These are phyloP conservation scores for Procavia capensis DNA, from an alignment of 2,113 vertebrate genomes.

Conservation along the genomic window DNA sequence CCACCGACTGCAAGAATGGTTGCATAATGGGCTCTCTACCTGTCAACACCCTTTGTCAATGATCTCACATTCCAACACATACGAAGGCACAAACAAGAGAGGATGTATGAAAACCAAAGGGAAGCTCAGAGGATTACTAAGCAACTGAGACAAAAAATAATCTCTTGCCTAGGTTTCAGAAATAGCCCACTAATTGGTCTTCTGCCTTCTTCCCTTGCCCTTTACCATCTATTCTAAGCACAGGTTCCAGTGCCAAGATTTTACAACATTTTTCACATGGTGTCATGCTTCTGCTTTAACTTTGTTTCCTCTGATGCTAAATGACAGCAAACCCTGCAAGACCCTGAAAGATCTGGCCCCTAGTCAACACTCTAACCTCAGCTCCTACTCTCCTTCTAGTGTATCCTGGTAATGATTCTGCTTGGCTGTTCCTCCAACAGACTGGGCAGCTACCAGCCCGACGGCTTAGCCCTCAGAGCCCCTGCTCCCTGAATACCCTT, in stretches of 20 bases:
- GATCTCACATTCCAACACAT: background rate
- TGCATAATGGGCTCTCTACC: background rate
- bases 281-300: background rate
- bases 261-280: background rate
- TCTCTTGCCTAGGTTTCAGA: background rate
- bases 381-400: background rate
- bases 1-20: background rate
- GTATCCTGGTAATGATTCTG: rapidly evolving
- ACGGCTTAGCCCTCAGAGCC: background rate
- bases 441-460: too few relatives aligned
- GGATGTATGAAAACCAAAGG: background rate
- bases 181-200: background rate
- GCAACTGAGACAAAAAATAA: background rate
- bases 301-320: too few relatives aligned
- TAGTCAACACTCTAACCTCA: background rate
- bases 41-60: background rate
- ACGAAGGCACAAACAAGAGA: background rate
- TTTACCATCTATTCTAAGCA: background rate
- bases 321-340: background rate
- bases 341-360: background rate
- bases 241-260: background rate
- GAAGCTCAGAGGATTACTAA: background rate
- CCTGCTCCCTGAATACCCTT: background rate
- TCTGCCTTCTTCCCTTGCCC: background rate
- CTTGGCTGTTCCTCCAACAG: background rate